A percentile compares a stretch with the other conserved stretches of the same genome.
phyloP scores from a whole-genome alignment of 2,888 invertebrate species.

The Papilio gigon region DNA sequence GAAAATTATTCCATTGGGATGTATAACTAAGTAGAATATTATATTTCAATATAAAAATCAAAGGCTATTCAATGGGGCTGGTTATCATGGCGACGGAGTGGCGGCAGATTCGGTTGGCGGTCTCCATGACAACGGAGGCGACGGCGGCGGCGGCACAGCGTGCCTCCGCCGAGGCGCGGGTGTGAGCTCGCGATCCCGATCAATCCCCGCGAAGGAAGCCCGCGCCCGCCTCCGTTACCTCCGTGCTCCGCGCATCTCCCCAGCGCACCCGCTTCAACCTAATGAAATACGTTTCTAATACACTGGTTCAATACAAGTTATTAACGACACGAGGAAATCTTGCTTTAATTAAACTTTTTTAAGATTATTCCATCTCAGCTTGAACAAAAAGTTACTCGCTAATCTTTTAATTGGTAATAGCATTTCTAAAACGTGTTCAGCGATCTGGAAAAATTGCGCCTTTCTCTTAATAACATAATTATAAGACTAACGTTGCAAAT shows the following conservation, averaged over 20 bases:
- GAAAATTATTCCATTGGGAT: slow-evolving; percentile 27
- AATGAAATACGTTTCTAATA: slow-evolving; percentile 31
- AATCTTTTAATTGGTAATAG: too few species aligned
- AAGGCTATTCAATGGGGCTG: slow-evolving; percentile 50
- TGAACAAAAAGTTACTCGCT: too few species aligned
- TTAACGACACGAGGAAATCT: slow-evolving; percentile 30
- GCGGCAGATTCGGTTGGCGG: slow-evolving; percentile 70
- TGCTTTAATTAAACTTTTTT: too few species aligned
- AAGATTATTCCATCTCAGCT: too few species aligned
- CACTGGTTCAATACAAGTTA: slow-evolving; percentile 13
- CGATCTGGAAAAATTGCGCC: too few species aligned
- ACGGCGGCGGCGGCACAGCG: slow-evolving; percentile 66
- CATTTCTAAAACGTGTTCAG: too few species aligned
- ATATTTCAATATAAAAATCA: slow-evolving; percentile 41
- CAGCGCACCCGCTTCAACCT: slow-evolving; percentile 50
- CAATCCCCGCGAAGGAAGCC: slow-evolving; percentile 71
- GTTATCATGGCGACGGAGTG: slow-evolving; percentile 62
- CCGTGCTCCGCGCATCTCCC: slow-evolving; percentile 52
- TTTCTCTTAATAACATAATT: too few species aligned
- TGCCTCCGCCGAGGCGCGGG: slow-evolving; percentile 54
- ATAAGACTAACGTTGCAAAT: too few species aligned
- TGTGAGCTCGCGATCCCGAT: slow-evolving; percentile 57
- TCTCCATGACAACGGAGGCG: slow-evolving; percentile 73
- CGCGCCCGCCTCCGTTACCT: slow-evolving; percentile 52
- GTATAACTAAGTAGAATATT: slow-evolving; percentile 1